phyloP scores from a whole-genome alignment of 2,797 vertebrate genomes.

The Pseudochaenichthys georgianus region DNA sequence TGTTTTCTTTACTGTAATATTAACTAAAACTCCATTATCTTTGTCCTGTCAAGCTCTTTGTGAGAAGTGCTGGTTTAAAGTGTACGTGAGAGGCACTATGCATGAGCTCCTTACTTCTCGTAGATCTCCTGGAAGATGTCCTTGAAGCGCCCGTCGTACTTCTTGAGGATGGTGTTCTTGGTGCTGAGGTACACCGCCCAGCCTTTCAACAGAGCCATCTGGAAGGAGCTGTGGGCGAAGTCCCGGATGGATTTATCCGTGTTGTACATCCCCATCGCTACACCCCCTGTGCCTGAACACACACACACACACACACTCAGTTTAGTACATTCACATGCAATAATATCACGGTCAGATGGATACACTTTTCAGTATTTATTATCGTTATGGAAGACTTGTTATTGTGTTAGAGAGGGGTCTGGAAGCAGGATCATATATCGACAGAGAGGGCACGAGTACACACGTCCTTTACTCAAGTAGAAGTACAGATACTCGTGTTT shows the following conservation, averaged over 20 bases:
- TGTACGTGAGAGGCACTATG: background rate
- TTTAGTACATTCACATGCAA: no score
- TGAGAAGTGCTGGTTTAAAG: background rate
- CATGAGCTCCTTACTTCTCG: constrained; percentile 87
- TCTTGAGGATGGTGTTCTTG: constrained; percentile 99
- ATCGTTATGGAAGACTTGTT: background rate
- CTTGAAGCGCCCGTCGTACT: constrained; percentile 96
- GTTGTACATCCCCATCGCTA: constrained; percentile 98
- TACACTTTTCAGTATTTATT: no score
- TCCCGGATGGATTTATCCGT: constrained; percentile 95
- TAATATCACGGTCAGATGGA: no score
- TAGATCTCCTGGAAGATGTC: constrained; percentile 99
- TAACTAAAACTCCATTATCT: no score
- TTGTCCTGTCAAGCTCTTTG: no score
- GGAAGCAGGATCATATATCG: background rate
- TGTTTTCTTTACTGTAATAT: no score
- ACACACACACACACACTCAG: constrained; percentile 13
- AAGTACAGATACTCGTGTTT: no score
- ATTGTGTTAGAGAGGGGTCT: background rate
- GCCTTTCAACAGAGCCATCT: constrained; percentile 91
- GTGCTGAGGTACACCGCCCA: constrained; percentile 98
- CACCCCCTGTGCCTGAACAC: constrained; percentile 90
- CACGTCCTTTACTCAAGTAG: no score
- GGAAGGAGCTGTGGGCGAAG: constrained; percentile 99
- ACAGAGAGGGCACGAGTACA: background rate